Evolutionary conservation across 2,797 vertebrate species (phyloP).

Genomic region (Microctenopoma lineatum): DNA sequence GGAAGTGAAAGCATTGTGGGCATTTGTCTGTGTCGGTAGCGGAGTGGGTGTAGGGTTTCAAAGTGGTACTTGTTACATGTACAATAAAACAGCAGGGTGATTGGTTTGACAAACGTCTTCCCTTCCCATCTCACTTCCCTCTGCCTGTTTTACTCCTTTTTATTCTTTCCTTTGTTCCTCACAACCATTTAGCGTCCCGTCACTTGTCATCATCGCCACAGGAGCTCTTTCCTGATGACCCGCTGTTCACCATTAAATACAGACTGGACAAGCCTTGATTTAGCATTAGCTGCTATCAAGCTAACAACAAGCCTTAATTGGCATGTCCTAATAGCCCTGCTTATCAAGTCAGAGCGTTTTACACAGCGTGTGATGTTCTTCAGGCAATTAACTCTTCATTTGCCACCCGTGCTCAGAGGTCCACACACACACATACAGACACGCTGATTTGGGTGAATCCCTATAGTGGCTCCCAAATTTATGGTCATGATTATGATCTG

Average conservation of each 20-base stretch:
- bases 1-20: slow-evolving; percentile 50
- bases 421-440: background rate
- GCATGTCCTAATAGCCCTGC: slow-evolving; percentile 35
- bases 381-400: slow-evolving; percentile 43
- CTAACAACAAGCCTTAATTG: slow-evolving; percentile 55
- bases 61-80: slow-evolving; percentile 13
- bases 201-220: slow-evolving; percentile 1
- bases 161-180: slow-evolving; percentile 1
- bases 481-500: slow-evolving; percentile 15
- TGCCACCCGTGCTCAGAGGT: background rate
- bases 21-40: slow-evolving; percentile 42
- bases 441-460: slow-evolving; percentile 1
- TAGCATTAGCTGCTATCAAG: slow-evolving; percentile 55
- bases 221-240: slow-evolving; percentile 27
- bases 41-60: slow-evolving; percentile 44
- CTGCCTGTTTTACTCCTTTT: slow-evolving; percentile 9
- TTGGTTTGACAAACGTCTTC: slow-evolving; percentile 13
- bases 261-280: slow-evolving; percentile 43
- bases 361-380: slow-evolving; percentile 26
- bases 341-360: slow-evolving; percentile 48
- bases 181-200: slow-evolving; percentile 7
- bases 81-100: slow-evolving; percentile 31
- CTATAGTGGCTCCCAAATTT: slow-evolving; percentile 14
- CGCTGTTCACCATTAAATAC: slow-evolving; percentile 40
- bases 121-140: slow-evolving; percentile 5